These are phyloP conservation scores for Hemicentrotus pulcherrimus DNA, from an alignment of 35 echinoderm and acorn worm genomes.

Conservation along the genomic window DNA sequence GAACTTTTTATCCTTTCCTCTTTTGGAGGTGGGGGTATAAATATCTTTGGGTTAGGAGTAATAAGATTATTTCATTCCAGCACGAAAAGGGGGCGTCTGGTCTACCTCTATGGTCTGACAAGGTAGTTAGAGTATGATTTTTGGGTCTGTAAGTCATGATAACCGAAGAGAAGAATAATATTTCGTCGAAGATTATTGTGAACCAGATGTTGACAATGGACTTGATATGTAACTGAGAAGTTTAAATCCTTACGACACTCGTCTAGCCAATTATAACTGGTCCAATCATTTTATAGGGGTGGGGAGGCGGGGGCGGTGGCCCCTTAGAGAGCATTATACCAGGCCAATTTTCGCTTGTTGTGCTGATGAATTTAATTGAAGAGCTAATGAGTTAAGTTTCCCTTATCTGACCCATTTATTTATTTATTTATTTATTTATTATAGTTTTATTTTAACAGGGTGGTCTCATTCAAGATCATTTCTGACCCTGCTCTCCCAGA, in stretches of 20 bases:
- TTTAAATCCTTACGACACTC: background rate
- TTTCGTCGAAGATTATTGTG: background rate
- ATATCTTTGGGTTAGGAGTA: background rate
- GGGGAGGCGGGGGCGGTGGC: background rate
- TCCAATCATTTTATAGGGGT: background rate
- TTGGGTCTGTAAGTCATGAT: background rate
- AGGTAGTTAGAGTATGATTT: background rate
- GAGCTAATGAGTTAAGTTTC: background rate
- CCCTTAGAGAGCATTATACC: background rate
- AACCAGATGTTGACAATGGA: background rate
- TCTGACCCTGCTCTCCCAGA: too few species aligned
- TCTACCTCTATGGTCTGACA: background rate
- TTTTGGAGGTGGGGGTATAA: background rate
- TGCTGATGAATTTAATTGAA: background rate
- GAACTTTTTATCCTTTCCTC: conserved; percentile 18
- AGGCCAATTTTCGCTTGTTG: background rate
- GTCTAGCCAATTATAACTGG: background rate
- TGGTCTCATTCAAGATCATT: too few species aligned
- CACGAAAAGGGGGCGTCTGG: background rate
- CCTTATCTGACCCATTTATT: background rate
- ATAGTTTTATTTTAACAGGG: too few species aligned
- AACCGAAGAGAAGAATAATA: background rate
- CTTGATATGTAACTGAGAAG: background rate
- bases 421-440: too few species aligned
- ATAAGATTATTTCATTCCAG: background rate